Evolutionary conservation across 2,113 vertebrate species (phyloP), one percentile per base, ranked within the genome.

Genomic region (Picathartes gymnocephalus): DNA sequence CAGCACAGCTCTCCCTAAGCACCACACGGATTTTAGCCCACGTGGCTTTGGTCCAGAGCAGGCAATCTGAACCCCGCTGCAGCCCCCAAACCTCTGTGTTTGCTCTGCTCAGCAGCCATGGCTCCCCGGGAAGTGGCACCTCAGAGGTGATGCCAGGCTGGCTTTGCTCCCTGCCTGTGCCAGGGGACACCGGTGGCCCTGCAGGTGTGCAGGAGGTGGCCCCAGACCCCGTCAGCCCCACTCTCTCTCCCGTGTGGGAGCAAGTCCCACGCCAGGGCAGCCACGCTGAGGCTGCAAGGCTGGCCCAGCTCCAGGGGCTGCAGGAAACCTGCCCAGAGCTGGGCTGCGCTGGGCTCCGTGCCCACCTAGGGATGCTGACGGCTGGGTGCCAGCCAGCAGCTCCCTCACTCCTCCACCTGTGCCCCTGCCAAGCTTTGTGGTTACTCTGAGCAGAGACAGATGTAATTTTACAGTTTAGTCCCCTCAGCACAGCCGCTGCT

Each of bases 151-250:
- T 2, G 13, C 23, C 3, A 1, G 45, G 13, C 45, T 88, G 83
- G 40, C 25, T 56, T 13, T 56, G 15, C 40, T 30, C 5, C 24
- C 57, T 30, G 47, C 4, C 0, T 10, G 11, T 56, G 64, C 47
- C 48, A n/a, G 1, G 61, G 23, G 42, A 35, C 30, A 7, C 9
- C 66, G 20, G 27, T 39, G 70, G 58, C 48, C 44, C 25, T 8
- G 30, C 0, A 68, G 64, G 7, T 5, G 16, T 9, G 57, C 69
- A 45, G 23, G 60, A 30, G 48, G 21, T 30, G 37, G 69, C 7
- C n/a, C 8, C 1, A 0, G 28, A 70, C 31, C 37, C 33, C 0
- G 0, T 5, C 1, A 2, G 27, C 37, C n/a, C n/a, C n/a, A n/a
- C n/a, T n/a, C n/a, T n/a, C n/a, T n/a, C n/a, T n/a, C n/a, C n/a